These are phyloP conservation scores for Rutilus rutilus DNA, from an alignment of 2,113 vertebrate genomes.

Conservation along the genomic window DNA sequence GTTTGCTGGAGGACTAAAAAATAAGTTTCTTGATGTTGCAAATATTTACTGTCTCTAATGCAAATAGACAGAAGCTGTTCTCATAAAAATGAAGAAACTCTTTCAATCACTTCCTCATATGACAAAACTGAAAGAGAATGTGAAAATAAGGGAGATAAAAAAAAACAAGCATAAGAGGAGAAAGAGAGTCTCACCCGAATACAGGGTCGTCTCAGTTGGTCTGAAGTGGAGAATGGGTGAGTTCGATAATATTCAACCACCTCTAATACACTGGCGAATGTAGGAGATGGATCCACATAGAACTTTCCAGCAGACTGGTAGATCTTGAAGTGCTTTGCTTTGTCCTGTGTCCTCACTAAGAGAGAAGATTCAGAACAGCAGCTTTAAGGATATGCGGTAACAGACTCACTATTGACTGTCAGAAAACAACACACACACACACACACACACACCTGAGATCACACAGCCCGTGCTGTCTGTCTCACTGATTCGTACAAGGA, in stretches of 20 bases:
- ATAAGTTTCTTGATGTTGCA: background rate
- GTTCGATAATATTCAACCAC: slow-evolving; percentile 72
- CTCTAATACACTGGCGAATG: slow-evolving; percentile 69
- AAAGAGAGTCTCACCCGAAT: slow-evolving; percentile 70
- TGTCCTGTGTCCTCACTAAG: slow-evolving; percentile 62
- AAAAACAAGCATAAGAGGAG: background rate
- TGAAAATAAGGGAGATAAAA: background rate
- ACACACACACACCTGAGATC: slow-evolving; percentile 76
- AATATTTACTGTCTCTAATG: background rate
- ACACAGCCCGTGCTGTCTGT: slow-evolving; percentile 72
- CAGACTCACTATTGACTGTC: background rate
- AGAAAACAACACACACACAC: slow-evolving; percentile 58
- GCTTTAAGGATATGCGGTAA: background rate
- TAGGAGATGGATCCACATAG: slow-evolving; percentile 57
- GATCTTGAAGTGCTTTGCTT: slow-evolving; percentile 80
- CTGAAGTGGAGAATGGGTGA: slow-evolving; percentile 59
- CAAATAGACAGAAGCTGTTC: background rate
- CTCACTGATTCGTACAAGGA: slow-evolving; percentile 80
- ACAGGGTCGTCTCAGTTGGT: slow-evolving; percentile 71
- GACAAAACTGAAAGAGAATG: background rate
- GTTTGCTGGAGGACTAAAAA: background rate
- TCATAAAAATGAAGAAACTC: background rate
- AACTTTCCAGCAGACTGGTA: slow-evolving; percentile 38
- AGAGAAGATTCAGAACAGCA: background rate
- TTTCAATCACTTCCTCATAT: slow-evolving; percentile 21